Evolutionary conservation across 1,140 invertebrate genomes (phyloP).

Genomic region (Bombus confusus): DNA sequence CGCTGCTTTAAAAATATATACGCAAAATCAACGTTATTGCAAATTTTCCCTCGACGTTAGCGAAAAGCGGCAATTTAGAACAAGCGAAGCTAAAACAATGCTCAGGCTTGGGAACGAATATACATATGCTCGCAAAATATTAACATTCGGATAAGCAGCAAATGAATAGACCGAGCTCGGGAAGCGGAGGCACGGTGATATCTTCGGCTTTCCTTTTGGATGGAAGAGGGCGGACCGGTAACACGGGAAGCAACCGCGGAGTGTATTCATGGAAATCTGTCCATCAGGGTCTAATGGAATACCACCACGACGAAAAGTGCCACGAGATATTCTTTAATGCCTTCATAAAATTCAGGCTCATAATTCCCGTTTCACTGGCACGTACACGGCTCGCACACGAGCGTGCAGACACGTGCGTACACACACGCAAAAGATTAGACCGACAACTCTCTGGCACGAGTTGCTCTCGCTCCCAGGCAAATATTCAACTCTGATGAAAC

Average conservation of each 20-base stretch:
- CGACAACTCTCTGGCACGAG: slow-evolving; percentile 52
- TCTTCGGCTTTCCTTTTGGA: slow-evolving; percentile 31
- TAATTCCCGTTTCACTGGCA: slow-evolving; percentile 51
- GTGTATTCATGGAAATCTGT: slow-evolving; percentile 59
- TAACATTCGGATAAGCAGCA: background rate
- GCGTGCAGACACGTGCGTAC: slow-evolving; percentile 26
- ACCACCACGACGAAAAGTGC: slow-evolving; percentile 52
- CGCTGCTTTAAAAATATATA: too few relatives aligned
- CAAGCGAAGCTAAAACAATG: background rate
- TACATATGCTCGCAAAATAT: background rate
- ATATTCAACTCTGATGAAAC: slow-evolving; percentile 72
- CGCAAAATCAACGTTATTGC: too few relatives aligned
- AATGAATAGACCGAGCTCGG: background rate
- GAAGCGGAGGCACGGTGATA: background rate
- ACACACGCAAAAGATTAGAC: slow-evolving; percentile 53
- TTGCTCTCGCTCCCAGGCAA: slow-evolving; percentile 60
- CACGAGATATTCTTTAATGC: slow-evolving; percentile 66
- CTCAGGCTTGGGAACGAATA: background rate
- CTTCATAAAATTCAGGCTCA: slow-evolving; percentile 64
- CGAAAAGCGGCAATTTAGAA: background rate
- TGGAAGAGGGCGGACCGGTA: slow-evolving; percentile 14
- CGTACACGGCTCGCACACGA: background rate
- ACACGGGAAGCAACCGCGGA: slow-evolving; percentile 33
- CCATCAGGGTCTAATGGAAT: slow-evolving; percentile 63
- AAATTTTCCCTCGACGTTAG: too few relatives aligned